Evolutionary conservation across 2,113 vertebrate genomes (phyloP).

Genomic region (Bubo bubo): DNA sequence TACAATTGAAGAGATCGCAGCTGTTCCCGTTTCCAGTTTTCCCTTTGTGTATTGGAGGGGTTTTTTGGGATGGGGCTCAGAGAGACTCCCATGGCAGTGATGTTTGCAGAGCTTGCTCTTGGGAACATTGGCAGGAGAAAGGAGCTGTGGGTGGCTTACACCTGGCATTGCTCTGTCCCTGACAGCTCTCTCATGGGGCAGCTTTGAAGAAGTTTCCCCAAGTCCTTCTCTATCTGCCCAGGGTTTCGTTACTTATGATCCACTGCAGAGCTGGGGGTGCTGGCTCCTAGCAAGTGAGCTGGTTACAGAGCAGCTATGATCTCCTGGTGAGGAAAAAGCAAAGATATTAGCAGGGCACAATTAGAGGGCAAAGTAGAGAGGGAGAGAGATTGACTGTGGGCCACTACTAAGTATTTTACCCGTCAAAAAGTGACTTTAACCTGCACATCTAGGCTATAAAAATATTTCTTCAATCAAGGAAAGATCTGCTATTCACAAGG

Average conservation of each 20-base stretch:
- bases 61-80: background rate
- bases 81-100: background rate
- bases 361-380: background rate
- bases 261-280: background rate
- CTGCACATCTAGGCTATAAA: slow-evolving; percentile 37
- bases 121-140: background rate
- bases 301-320: background rate
- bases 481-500: slow-evolving; percentile 37
- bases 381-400: background rate
- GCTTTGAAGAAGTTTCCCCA: background rate
- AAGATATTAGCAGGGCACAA: background rate
- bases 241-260: background rate
- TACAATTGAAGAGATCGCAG: background rate
- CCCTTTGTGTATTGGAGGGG: background rate
- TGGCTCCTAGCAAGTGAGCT: background rate
- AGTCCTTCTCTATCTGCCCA: background rate
- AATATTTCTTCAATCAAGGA: slow-evolving; percentile 55
- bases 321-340: background rate
- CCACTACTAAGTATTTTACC: background rate
- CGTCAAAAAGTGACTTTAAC: slow-evolving; percentile 33
- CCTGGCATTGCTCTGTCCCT: background rate
- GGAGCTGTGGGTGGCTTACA: background rate
- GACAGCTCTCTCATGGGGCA: background rate
- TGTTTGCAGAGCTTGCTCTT: background rate
- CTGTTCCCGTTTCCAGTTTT: background rate